Evolutionary conservation across 2,797 vertebrate genomes (phyloP).

Genomic region (Neosilurus mollespiculum): DNA sequence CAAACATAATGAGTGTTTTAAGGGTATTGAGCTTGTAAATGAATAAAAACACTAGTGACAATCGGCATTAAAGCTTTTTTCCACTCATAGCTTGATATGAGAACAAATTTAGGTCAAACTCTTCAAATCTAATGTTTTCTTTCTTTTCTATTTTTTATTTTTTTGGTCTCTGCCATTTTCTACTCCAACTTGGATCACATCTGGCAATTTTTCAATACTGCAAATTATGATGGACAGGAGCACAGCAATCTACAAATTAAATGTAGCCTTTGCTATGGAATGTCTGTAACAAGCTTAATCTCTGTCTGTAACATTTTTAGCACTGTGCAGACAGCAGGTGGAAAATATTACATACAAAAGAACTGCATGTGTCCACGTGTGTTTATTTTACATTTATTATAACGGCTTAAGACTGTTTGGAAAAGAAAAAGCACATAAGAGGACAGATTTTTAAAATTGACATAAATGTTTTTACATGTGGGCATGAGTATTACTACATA

Average conservation of each 20-base stretch:
- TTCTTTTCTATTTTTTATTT: not conserved
- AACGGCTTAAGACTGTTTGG: slow-evolving; percentile 27
- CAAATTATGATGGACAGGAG: slow-evolving; percentile 16
- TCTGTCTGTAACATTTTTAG: slow-evolving; percentile 13
- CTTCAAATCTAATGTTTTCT: not conserved
- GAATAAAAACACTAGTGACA: not conserved
- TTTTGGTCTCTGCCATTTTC: not conserved
- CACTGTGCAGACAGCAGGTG: slow-evolving; percentile 36
- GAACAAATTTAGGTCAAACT: not conserved
- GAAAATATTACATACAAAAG: slow-evolving; percentile 46
- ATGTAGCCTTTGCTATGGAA: slow-evolving; percentile 5
- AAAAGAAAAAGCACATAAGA: slow-evolving; percentile 22
- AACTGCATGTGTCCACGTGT: slow-evolving; percentile 10
- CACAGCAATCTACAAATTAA: slow-evolving; percentile 13
- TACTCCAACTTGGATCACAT: not conserved
- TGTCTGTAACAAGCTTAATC: not conserved
- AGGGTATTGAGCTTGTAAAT: not conserved
- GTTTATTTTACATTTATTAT: slow-evolving; percentile 40
- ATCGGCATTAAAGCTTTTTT: not conserved
- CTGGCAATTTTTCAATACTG: not conserved
- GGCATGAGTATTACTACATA: slow-evolving; percentile 5
- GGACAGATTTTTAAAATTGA: slow-evolving; percentile 24
- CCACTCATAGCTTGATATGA: not conserved
- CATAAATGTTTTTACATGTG: slow-evolving; percentile 32
- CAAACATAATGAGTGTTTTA: not conserved